These are phyloP conservation scores for Eupithecia exiguata DNA, from an alignment of 2,888 invertebrate species.

Conservation along the genomic window DNA sequence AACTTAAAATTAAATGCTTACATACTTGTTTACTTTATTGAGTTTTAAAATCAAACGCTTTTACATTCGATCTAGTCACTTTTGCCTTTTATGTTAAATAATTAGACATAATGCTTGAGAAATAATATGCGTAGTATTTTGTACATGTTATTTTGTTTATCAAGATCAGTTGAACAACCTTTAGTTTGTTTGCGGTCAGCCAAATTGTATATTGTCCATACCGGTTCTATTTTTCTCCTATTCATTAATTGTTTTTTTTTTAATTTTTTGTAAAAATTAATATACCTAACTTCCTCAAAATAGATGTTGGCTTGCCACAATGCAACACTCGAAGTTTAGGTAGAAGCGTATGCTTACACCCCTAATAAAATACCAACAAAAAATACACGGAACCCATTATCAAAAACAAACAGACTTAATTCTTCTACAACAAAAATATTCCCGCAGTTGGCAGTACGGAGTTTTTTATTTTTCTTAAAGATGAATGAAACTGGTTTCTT, in stretches of 20 bases:
- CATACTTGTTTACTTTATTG: too few species aligned
- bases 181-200: too few species aligned
- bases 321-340: neutral
- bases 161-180: too few species aligned
- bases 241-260: too few species aligned
- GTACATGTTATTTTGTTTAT: neutral
- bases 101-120: neutral
- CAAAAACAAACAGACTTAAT: conserved; percentile 9
- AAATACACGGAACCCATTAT: conserved; percentile 23
- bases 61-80: too few species aligned
- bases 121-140: neutral
- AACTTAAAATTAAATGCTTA: too few species aligned
- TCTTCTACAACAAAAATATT: conserved; percentile 13
- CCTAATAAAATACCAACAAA: neutral
- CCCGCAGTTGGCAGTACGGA: conserved; percentile 14
- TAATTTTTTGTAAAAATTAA: neutral
- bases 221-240: too few species aligned
- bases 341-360: neutral
- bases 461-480: conserved; percentile 36
- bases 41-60: too few species aligned
- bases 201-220: too few species aligned
- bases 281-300: neutral
- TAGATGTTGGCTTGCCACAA: neutral
- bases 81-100: neutral
- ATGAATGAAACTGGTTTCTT: conserved; percentile 44